Base-by-base conservation (phyloP, 35 echinoderm and acorn worm genomes). In the Strongylocentrotus purpuratus region DNA sequence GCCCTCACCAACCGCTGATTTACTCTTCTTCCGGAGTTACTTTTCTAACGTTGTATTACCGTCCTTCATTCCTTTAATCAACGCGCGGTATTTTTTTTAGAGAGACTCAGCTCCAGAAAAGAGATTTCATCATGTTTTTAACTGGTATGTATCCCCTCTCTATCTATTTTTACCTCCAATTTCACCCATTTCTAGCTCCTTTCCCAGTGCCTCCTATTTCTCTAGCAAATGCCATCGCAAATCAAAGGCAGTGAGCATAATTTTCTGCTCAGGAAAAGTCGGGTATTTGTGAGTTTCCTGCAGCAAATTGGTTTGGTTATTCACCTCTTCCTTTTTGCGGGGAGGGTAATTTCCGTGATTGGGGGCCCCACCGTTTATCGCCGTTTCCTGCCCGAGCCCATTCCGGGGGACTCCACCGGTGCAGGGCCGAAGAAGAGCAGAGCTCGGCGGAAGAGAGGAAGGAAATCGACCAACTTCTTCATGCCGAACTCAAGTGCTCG, bases 301-400 rank as follows among this genome's bases (percentile, higher is more conserved):
- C 33, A 93, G 46, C 48, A 93, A 93, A 93, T 93, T 93, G 91
- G 91, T 58, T 93, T 93, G 10, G 45, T 47, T 93, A 55, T 55
- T 93, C 48, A 22, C 48, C 91, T 32, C 28, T 58, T 93, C 48
- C 91, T 58, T 58, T 93, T 58, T 58, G 11, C 46, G 46, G 46
- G 33, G 91, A 93, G 91, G 91, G 91, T 93, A 93, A 93, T 93
- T 93, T 93, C 91, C 91, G 91, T 58, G 91, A 93, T 93, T 46
- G 91, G 91, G 91, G 91, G 91, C 91, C 91, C 91, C 45, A 46
- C n/a, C 91, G 91, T 93, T 93, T 47, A 93, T 33, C 46, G 18
- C 91, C 46, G 91, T 93, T 93, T 93, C 91, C 91, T 93, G 91
- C 91, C 91, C 32, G 33, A 46, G 48, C 91, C 13, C 31, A 93